Percentiles rank a stretch among this genome's conserved stretches.
phyloP scores from a whole-genome alignment of 2,888 invertebrate species.

The Embidobia sp. region DNA sequence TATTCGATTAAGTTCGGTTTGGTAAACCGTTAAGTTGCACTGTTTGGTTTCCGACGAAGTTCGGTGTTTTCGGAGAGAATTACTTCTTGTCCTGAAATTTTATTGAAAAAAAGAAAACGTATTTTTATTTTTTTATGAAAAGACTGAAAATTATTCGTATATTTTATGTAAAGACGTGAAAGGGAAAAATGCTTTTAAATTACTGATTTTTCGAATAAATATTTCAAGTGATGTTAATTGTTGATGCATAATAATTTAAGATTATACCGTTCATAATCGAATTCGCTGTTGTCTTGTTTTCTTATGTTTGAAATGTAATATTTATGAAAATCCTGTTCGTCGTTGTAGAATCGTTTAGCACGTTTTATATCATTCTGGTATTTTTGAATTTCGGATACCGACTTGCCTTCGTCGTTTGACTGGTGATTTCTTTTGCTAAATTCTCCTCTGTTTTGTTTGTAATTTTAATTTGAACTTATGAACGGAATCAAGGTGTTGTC shows the following conservation, averaged over 20 bases:
- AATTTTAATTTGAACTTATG: conserved; percentile 10
- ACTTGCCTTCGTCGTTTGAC: not conserved
- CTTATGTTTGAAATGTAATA: not conserved
- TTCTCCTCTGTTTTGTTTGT: not conserved
- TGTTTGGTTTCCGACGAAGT: conserved; percentile 19
- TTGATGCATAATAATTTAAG: no score
- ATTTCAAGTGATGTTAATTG: no score
- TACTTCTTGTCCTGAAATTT: no score
- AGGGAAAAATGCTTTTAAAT: no score
- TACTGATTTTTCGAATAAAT: no score
- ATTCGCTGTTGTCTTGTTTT: not conserved
- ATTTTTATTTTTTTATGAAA: no score
- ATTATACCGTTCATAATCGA: not conserved
- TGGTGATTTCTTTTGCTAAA: not conserved
- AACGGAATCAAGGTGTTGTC: not conserved
- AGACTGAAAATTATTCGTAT: no score
- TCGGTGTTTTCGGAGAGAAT: not conserved
- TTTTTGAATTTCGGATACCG: conserved; percentile 37
- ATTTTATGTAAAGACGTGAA: no score
- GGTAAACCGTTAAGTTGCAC: conserved; percentile 40
- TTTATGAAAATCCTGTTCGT: not conserved
- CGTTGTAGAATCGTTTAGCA: not conserved
- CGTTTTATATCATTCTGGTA: conserved; percentile 37
- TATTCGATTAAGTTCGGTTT: conserved; percentile 51
- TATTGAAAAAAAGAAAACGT: no score